Conservation (phyloP, 2,888 invertebrate genomes). For the Sphecodes monilicornis region DNA sequence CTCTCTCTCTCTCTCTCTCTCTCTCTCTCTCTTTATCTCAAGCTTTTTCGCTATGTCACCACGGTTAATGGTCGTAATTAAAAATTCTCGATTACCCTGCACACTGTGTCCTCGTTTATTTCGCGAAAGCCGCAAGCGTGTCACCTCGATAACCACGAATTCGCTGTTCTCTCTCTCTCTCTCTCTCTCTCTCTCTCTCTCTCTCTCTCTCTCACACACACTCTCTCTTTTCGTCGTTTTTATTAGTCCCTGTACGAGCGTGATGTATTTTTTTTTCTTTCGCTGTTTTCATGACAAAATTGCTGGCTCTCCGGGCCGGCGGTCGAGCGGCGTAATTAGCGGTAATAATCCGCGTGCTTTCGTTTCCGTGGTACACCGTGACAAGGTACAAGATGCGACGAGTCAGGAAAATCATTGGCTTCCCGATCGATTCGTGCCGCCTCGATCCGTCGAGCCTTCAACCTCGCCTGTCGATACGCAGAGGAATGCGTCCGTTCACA, state of each 20-base stretch:
- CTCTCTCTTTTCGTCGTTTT: conserved; percentile 4
- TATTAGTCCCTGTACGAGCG: neutral
- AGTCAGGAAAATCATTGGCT: conserved; percentile 58
- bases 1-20: conserved; percentile 6
- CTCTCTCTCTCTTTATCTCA: neutral
- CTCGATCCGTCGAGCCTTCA: neutral
- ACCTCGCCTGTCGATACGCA: conserved; percentile 15
- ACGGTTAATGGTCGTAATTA: conserved; percentile 47
- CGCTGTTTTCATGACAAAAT: conserved; percentile 69
- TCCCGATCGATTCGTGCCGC: conserved; percentile 39
- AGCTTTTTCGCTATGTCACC: conserved; percentile 44
- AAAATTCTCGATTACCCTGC: conserved; percentile 47
- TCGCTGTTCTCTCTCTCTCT: neutral
- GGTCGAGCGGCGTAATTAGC: conserved; percentile 65
- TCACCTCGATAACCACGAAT: conserved; percentile 52
- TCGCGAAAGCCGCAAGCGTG: conserved; percentile 49
- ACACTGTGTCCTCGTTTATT: conserved; percentile 17
- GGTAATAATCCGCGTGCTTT: conserved; percentile 68
- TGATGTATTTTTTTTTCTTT: neutral
- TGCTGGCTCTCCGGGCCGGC: conserved; percentile 61
- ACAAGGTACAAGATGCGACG: conserved; percentile 48
- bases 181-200: neutral
- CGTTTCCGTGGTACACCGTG: conserved; percentile 64
- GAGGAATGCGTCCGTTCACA: conserved; percentile 42
- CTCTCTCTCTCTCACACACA: too few relatives aligned